phyloP scores from a whole-genome alignment of 2,797 vertebrate species.

The Lophius americanus region DNA sequence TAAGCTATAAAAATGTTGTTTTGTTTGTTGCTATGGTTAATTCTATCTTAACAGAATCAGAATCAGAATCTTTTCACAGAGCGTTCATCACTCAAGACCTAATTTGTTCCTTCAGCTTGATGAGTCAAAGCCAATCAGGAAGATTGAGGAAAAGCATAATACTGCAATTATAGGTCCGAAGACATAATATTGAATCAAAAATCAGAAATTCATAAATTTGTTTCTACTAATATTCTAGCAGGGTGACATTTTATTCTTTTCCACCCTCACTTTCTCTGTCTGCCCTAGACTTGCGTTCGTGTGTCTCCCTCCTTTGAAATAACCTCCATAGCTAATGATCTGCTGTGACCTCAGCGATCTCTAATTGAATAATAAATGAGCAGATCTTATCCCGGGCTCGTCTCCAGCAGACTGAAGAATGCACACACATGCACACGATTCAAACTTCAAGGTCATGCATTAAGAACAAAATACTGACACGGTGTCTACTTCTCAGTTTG shows the following conservation, averaged over 20 bases:
- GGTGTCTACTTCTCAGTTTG: neutral
- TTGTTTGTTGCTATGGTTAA: constrained; percentile 13
- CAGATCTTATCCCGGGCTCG: constrained; percentile 68
- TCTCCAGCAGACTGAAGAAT: constrained; percentile 41
- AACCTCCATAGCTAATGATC: constrained; percentile 75
- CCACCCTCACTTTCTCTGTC: neutral
- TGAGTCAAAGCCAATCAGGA: constrained; percentile 33
- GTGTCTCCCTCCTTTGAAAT: constrained; percentile 56
- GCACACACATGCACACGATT: constrained; percentile 3
- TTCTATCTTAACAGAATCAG: constrained; percentile 36
- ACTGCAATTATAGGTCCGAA: constrained; percentile 32
- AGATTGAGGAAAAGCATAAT: neutral
- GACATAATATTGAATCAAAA: constrained; percentile 21
- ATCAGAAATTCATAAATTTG: constrained; percentile 19
- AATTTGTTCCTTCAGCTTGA: constrained; percentile 34
- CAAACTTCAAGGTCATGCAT: constrained; percentile 53
- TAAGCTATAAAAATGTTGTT: neutral
- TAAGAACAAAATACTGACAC: constrained; percentile 13
- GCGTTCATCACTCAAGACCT: constrained; percentile 37
- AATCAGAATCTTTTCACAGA: constrained; percentile 36
- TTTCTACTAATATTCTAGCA: neutral
- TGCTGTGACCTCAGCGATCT: constrained; percentile 63
- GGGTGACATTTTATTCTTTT: neutral
- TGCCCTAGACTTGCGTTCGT: constrained; percentile 29
- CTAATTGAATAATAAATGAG: constrained; percentile 83